phyloP scores from a whole-genome alignment of 2,113 vertebrate species.

The Erythrocercus mccallii region DNA sequence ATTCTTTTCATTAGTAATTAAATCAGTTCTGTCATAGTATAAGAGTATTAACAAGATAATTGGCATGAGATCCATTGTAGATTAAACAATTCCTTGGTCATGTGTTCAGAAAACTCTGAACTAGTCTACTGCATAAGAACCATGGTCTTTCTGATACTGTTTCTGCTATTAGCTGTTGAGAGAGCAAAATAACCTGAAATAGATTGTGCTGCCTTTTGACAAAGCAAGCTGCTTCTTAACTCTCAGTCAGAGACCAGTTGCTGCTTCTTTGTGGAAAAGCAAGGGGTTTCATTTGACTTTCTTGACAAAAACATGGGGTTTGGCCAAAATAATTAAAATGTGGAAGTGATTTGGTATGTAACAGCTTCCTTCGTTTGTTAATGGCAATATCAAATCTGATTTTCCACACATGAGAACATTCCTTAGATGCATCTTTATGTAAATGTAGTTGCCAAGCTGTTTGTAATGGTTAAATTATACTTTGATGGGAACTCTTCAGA shows the following conservation, averaged over 20 bases:
- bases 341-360: constrained; percentile 50
- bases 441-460: constrained; percentile 83
- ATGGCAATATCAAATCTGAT: constrained; percentile 76
- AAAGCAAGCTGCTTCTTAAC: not conserved
- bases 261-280: constrained; percentile 3
- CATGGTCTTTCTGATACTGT: not conserved
- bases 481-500: constrained; percentile 82
- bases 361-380: constrained; percentile 64
- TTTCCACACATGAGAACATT: constrained; percentile 78
- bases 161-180: not conserved
- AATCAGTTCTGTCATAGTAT: not conserved
- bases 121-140: not conserved
- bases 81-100: not conserved
- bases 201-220: not conserved
- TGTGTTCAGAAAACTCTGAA: not conserved
- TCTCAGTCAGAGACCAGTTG: not conserved
- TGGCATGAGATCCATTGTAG: not conserved
- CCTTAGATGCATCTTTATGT: constrained; percentile 80
- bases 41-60: not conserved
- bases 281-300: constrained; percentile 11
- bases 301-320: constrained; percentile 37
- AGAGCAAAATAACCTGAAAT: not conserved
- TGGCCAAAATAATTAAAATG: constrained; percentile 53
- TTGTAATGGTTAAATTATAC: constrained; percentile 84
- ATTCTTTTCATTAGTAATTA: constrained; percentile 4